Percentiles rank a stretch among this genome's conserved stretches.
These are phyloP conservation scores for Sminthurinus aureus DNA, from an alignment of 2,888 invertebrate genomes.

Conservation along the genomic window DNA sequence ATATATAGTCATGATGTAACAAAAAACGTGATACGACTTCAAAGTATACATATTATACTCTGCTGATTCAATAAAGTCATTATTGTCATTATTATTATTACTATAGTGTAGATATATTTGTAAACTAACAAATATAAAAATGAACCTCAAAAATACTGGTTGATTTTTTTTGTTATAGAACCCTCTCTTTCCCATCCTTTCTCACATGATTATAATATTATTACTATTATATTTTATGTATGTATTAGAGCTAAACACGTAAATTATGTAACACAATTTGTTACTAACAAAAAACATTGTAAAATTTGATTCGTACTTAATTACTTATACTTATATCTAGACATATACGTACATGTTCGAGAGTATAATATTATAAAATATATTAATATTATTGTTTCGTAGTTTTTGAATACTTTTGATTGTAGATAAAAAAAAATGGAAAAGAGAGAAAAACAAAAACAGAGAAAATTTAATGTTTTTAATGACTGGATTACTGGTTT, in stretches of 20 bases:
- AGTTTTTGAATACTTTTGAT: not conserved
- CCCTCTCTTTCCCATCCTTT: not conserved
- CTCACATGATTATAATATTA: too few relatives aligned
- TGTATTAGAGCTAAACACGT: not conserved
- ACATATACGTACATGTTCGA: not conserved
- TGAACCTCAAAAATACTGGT: too few relatives aligned
- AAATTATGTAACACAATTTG: not conserved
- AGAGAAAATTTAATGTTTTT: slow-evolving; percentile 5
- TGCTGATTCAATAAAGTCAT: too few relatives aligned
- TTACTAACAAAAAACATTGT: not conserved
- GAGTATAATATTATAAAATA: not conserved
- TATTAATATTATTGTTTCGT: not conserved
- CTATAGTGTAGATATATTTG: too few relatives aligned
- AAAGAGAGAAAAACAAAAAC: not conserved
- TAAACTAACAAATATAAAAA: too few relatives aligned
- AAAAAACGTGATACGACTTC: too few relatives aligned
- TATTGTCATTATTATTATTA: too few relatives aligned
- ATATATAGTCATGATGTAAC: too few relatives aligned
- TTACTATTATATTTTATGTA: slow-evolving; percentile 2
- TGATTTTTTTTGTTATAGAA: not conserved
- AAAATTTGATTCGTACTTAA: not conserved
- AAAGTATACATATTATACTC: too few relatives aligned
- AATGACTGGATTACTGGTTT: not conserved
- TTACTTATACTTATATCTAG: not conserved
- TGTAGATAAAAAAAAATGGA: not conserved